Evolutionary conservation across 2,113 vertebrate genomes (phyloP), one percentile per base, ranked within the genome.

Genomic region (Piliocolobus tephrosceles): DNA sequence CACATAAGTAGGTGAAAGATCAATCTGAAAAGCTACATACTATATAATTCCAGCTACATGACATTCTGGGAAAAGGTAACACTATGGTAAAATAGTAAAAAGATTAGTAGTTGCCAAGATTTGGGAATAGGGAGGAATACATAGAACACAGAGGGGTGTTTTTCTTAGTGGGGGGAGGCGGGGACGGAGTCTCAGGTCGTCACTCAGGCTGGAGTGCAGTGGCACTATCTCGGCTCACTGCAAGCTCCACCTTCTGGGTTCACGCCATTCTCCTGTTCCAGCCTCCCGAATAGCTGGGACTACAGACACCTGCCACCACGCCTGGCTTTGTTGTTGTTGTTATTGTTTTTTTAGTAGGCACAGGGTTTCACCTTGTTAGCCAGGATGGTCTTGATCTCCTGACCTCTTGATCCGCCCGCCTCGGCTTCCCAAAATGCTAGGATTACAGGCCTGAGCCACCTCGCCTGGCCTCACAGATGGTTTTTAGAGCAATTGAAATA

Each of bases 121-220:
- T 52, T 61, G 61, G 40, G 23, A 38, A 12, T 23, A 40, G n/a
- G n/a, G 4, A 38, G 64, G 20, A 12, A n/a, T 86, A 61, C 8
- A n/a, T 6, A 50, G 20, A 38, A 8, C 14, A 1, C 57, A 84
- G 30, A 45, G n/a, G 45, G 18, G 6, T 55, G 18, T 55, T 55
- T 55, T 52, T 52, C 16, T 50, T 14, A 3, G 47, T 14, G 0
- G 13, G 13, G 47, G 13, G 47, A 50, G 3, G 13, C 0, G 13
- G 47, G 3, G 6, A 55, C 0, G 2, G 52, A 55, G 52, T 8
- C 52, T 55, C 2, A 2, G 0, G 2, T 20, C 0, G 18, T 55
- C 17, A 2, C 52, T 6, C 52, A 55, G 18, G 52, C 52, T 55
- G 18, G 18, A 55, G 52, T 20, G 18, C 52, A 20, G 18, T 55